These are phyloP conservation scores for Hedya salicella DNA, from an alignment of 2,888 invertebrate genomes.

Conservation along the genomic window DNA sequence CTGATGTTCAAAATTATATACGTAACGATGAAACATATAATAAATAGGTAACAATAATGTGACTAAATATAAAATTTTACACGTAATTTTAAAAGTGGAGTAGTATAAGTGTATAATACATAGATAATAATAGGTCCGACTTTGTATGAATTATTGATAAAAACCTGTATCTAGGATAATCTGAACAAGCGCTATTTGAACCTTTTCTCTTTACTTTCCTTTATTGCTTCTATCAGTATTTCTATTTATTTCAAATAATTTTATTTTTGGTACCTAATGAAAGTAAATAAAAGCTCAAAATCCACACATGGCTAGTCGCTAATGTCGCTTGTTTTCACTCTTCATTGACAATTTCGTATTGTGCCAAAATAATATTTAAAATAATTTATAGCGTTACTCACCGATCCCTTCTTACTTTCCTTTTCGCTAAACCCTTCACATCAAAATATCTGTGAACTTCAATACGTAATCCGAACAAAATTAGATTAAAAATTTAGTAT, in stretches of 20 bases:
- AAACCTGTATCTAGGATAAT: conserved; percentile 60
- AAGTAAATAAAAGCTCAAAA: conserved; percentile 21
- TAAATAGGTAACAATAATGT: conserved; percentile 79
- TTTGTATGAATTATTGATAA: conserved; percentile 78
- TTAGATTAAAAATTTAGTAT: conserved; percentile 76
- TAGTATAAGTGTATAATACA: conserved; percentile 82
- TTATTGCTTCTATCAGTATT: conserved; percentile 26
- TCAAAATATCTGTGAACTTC: conserved; percentile 51
- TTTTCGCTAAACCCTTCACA: conserved; percentile 45
- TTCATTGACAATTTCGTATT: conserved; percentile 73
- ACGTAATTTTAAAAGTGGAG: conserved; percentile 81
- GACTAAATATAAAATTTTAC: conserved; percentile 83
- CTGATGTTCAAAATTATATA: conserved; percentile 85
- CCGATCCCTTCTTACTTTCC: conserved; percentile 31
- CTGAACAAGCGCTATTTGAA: conserved; percentile 58
- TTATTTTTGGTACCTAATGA: neutral
- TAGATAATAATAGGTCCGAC: conserved; percentile 77
- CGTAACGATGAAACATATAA: conserved; percentile 85
- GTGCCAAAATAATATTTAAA: conserved; percentile 77
- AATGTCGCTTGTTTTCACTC: conserved; percentile 37
- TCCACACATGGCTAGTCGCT: neutral
- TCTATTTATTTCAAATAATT: neutral
- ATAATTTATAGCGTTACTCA: conserved; percentile 49
- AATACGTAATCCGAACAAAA: conserved; percentile 79
- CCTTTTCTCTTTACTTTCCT: conserved; percentile 6